Percentiles rank a stretch among this genome's conserved stretches.
Conservation (phyloP, 53 echinoderm and acorn worm species). For the Echinarachnius parma region DNA sequence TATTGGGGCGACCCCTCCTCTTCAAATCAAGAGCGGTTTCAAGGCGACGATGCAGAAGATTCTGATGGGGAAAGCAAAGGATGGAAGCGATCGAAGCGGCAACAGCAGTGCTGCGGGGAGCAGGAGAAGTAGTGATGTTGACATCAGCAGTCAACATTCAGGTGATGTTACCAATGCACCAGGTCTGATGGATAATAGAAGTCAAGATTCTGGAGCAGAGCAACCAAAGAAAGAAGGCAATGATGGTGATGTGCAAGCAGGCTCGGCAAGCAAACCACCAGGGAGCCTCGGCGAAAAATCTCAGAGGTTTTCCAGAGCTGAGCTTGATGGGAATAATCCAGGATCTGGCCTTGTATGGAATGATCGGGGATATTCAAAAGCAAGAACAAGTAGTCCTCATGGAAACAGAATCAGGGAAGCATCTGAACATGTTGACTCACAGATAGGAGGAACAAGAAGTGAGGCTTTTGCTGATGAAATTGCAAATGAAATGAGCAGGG, state of each 20-base stretch:
- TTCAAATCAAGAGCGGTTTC: conserved; percentile 11
- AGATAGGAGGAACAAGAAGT: too few species aligned
- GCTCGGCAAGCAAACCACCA: background rate
- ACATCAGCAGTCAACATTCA: background rate
- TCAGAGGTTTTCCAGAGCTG: too few species aligned
- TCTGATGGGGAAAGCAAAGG: conserved; percentile 29
- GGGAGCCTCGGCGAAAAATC: too few species aligned
- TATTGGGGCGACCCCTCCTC: background rate
- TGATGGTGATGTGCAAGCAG: background rate
- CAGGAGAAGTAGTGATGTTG: conserved; percentile 19
- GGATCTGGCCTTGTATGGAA: too few species aligned
- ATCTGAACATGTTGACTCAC: too few species aligned
- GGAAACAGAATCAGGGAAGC: too few species aligned
- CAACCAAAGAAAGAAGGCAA: background rate
- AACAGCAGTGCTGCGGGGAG: conserved; percentile 34
- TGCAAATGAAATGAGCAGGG: too few species aligned
- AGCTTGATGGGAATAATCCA: too few species aligned
- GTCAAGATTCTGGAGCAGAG: background rate
- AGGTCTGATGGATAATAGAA: background rate
- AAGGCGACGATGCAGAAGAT: conserved; percentile 32
- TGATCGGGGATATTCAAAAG: too few species aligned
- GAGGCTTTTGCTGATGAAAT: too few species aligned
- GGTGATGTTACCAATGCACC: background rate
- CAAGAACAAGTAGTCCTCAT: too few species aligned
- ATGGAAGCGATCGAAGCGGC: conserved; percentile 12